Percentiles rank a stretch among this genome's conserved stretches.
Evolutionary conservation across 2,113 vertebrate genomes (phyloP).

Genomic region (Anoura caudifer): DNA sequence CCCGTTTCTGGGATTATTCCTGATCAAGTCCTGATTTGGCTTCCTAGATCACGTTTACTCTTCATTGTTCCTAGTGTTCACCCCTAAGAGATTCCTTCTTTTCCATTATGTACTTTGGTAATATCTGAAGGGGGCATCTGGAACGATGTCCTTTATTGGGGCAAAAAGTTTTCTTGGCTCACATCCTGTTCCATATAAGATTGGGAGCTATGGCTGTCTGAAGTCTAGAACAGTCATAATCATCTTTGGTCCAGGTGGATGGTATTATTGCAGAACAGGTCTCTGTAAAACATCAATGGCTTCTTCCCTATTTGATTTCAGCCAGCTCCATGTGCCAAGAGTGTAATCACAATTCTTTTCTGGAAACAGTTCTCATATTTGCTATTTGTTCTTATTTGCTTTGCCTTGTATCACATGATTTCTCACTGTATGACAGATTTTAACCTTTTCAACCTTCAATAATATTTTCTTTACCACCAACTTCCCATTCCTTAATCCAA

Average conservation of each 20-base stretch:
- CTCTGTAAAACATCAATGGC: not conserved
- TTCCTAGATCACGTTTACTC: not conserved
- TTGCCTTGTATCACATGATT: not conserved
- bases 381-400: not conserved
- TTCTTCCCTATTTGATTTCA: not conserved
- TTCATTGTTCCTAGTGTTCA: not conserved
- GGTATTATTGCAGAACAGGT: not conserved
- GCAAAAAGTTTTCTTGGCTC: not conserved
- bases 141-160: not conserved
- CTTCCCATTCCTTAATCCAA: not conserved
- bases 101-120: not conserved
- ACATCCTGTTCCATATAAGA: not conserved
- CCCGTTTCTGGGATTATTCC: not conserved
- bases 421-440: not conserved
- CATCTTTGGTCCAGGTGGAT: not conserved
- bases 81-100: not conserved
- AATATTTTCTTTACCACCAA: not conserved
- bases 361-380: not conserved
- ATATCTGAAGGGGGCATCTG: not conserved
- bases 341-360: not conserved
- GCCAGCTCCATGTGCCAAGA: not conserved
- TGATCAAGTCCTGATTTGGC: not conserved
- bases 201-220: not conserved
- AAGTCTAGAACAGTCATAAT: not conserved
- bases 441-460: not conserved